These are phyloP conservation scores for Archocentrus centrarchus DNA, from an alignment of 2,113 vertebrate genomes.

Conservation along the genomic window DNA sequence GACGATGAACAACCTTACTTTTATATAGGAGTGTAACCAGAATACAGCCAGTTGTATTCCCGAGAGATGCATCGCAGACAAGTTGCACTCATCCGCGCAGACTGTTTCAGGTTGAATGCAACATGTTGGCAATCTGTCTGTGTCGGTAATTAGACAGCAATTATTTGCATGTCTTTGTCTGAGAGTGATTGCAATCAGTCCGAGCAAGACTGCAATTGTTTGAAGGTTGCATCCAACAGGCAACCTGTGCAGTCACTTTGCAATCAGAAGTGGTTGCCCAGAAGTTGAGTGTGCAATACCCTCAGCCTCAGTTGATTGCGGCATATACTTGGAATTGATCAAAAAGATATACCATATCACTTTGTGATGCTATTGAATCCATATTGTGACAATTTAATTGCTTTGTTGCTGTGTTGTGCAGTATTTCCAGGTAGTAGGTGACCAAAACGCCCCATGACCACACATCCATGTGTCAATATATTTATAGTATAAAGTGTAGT, in stretches of 20 bases:
- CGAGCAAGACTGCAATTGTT: not conserved
- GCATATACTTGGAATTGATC: not conserved
- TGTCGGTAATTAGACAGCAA: not conserved
- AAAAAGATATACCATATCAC: not conserved
- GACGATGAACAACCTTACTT: not conserved
- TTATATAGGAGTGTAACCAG: too few relatives aligned
- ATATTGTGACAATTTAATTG: not conserved
- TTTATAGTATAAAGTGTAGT: constrained; percentile 5
- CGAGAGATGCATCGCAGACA: not conserved
- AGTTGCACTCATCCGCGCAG: not conserved
- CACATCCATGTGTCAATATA: not conserved
- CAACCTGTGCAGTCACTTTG: not conserved
- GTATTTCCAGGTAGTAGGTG: not conserved
- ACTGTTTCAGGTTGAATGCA: not conserved
- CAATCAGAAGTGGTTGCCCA: not conserved
- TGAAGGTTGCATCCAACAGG: not conserved
- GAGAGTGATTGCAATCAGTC: not conserved
- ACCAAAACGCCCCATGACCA: not conserved
- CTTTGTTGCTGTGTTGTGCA: not conserved
- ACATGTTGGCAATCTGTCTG: not conserved
- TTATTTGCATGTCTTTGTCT: not conserved
- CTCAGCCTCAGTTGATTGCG: not conserved
- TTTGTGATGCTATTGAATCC: not conserved
- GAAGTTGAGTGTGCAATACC: not conserved
- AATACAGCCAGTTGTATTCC: not conserved